phyloP scores from a whole-genome alignment of 2,113 vertebrate species.

The Blennius ocellaris region DNA sequence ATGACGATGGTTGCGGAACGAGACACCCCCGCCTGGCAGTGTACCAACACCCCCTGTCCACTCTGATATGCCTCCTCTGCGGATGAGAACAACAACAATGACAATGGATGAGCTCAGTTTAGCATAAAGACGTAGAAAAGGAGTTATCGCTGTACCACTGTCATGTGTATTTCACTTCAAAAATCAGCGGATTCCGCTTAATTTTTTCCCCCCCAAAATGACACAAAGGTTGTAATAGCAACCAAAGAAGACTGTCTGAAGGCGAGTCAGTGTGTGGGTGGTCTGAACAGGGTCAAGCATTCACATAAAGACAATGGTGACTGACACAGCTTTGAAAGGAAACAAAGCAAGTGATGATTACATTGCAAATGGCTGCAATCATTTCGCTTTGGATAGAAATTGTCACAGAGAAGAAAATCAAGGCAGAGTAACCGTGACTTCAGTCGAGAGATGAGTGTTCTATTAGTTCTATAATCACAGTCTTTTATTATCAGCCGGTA shows the following conservation, averaged over 20 bases:
- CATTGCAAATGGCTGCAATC: background rate
- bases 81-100: slow-evolving; percentile 35
- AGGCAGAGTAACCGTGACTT: background rate
- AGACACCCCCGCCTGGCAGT: slow-evolving; percentile 90
- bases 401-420: background rate
- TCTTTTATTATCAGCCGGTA: background rate
- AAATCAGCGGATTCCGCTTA: background rate
- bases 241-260: slow-evolving; percentile 11
- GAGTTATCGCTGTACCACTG: no score
- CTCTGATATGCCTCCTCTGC: slow-evolving; percentile 89
- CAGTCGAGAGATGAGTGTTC: background rate
- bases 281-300: background rate
- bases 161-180: no score
- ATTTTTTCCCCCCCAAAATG: background rate
- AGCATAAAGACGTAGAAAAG: no score
- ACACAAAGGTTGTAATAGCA: background rate
- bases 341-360: background rate
- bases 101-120: slow-evolving; percentile 2
- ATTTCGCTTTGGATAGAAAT: background rate
- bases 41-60: slow-evolving; percentile 86
- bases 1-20: slow-evolving; percentile 89
- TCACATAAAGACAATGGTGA: background rate
- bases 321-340: background rate
- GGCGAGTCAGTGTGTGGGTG: background rate
- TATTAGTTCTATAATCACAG: background rate